Percentiles rank a stretch among this genome's conserved stretches.
Evolutionary conservation across 2,797 vertebrate genomes (phyloP).

Genomic region (Staurois parvus): DNA sequence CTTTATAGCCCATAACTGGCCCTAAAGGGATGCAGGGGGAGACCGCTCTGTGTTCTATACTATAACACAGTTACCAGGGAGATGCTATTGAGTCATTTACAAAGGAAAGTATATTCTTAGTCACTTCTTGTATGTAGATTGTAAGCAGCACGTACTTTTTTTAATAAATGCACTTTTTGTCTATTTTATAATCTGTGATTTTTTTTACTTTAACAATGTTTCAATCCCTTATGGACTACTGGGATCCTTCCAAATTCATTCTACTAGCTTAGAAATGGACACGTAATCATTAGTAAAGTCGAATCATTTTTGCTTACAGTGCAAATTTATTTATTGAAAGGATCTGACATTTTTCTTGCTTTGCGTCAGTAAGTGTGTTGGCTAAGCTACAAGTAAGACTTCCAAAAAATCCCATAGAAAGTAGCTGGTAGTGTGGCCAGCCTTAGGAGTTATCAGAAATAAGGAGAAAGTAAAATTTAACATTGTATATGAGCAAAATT

Average conservation of each 20-base stretch:
- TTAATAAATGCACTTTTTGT: neutral
- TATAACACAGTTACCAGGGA: neutral
- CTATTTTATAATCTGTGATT: neutral
- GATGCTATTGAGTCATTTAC: neutral
- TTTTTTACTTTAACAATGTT: neutral
- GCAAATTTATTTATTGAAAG: neutral
- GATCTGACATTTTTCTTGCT: neutral
- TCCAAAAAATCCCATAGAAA: neutral
- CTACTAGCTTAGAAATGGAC: neutral
- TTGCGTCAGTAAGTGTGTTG: neutral
- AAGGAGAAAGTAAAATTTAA: neutral
- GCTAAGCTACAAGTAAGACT: too few species aligned
- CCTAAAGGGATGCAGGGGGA: slow-evolving; percentile 60
- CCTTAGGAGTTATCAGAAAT: neutral
- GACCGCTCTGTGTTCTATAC: neutral
- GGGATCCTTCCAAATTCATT: neutral
- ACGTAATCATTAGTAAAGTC: neutral
- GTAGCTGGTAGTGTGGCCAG: neutral
- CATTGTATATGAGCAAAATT: neutral
- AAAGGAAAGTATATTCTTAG: neutral
- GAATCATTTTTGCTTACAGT: neutral
- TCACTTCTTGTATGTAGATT: neutral
- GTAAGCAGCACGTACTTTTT: neutral
- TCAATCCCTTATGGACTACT: neutral
- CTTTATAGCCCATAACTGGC: slow-evolving; percentile 32